Percentiles rank a stretch among this genome's conserved stretches.
Evolutionary conservation across 2,888 invertebrate genomes (phyloP).

Genomic region (Zootermopsis nevadensis): DNA sequence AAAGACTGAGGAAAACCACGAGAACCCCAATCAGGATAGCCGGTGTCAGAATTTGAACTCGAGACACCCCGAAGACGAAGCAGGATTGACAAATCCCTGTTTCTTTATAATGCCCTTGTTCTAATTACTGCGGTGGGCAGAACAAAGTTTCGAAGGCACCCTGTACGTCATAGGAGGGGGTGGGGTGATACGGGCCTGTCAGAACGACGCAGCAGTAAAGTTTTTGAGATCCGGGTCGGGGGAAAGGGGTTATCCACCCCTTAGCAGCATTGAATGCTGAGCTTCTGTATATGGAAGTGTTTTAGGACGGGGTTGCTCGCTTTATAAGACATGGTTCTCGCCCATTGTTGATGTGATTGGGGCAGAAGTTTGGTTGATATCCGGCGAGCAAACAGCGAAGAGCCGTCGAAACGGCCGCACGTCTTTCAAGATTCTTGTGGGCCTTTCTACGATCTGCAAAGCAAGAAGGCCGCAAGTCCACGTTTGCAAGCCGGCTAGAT

Average conservation of each 20-base stretch:
- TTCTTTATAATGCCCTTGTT: too few relatives aligned
- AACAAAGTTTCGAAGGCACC: not conserved
- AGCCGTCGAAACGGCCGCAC: too few relatives aligned
- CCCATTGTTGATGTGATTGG: constrained; percentile 10
- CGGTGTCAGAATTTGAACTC: too few relatives aligned
- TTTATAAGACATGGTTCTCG: not conserved
- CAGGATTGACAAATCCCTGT: too few relatives aligned
- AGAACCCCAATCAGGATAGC: too few relatives aligned
- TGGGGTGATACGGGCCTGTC: not conserved
- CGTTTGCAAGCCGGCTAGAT: too few relatives aligned
- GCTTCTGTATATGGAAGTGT: not conserved
- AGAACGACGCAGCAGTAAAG: not conserved
- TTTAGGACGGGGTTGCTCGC: not conserved
- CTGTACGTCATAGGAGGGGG: not conserved
- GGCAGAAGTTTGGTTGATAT: constrained; percentile 7
- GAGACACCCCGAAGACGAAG: too few relatives aligned
- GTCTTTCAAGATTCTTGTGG: too few relatives aligned
- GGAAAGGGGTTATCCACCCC: not conserved
- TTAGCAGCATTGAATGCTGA: not conserved
- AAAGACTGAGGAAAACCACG: too few relatives aligned
- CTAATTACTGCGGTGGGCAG: too few relatives aligned
- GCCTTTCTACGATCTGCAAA: not conserved
- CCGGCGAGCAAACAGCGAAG: not conserved
- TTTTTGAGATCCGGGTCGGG: not conserved
- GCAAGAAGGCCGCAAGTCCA: too few relatives aligned